phyloP scores from a whole-genome alignment of 92 coral and sea anemone species.

The Phenganax subtilis region DNA sequence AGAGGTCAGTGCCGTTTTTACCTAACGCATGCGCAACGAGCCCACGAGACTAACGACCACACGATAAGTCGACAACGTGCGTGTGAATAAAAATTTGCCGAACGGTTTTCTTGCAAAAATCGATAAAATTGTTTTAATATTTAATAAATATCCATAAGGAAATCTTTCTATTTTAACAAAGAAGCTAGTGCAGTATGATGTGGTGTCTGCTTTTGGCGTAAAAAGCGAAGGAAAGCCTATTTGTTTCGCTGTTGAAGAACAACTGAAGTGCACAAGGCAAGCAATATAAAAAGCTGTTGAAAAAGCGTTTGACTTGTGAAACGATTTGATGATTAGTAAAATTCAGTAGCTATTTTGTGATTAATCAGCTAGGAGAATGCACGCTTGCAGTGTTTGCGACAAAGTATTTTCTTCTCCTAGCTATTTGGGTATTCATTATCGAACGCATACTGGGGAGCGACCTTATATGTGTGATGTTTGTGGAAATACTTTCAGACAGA shows the following conservation, averaged over 20 bases:
- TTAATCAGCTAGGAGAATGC: background rate
- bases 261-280: too few relatives aligned
- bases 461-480: background rate
- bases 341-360: background rate
- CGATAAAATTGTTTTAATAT: background rate
- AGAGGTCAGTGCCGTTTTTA: too few relatives aligned
- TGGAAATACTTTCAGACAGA: background rate
- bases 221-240: too few relatives aligned
- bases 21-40: too few relatives aligned
- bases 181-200: background rate
- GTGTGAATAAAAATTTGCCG: too few relatives aligned
- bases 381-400: background rate
- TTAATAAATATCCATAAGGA: background rate
- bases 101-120: background rate
- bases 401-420: background rate
- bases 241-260: too few relatives aligned
- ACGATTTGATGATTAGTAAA: too few relatives aligned
- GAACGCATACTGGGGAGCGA: conserved; percentile 1
- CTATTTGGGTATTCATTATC: background rate
- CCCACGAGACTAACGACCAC: too few relatives aligned
- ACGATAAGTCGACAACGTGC: too few relatives aligned
- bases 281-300: too few relatives aligned
- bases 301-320: too few relatives aligned
- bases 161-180: background rate
- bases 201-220: background rate